Percentiles rank a stretch among this genome's conserved stretches.
These are phyloP conservation scores for Hestina assimilis DNA, from an alignment of 1,140 invertebrate genomes.

Conservation along the genomic window DNA sequence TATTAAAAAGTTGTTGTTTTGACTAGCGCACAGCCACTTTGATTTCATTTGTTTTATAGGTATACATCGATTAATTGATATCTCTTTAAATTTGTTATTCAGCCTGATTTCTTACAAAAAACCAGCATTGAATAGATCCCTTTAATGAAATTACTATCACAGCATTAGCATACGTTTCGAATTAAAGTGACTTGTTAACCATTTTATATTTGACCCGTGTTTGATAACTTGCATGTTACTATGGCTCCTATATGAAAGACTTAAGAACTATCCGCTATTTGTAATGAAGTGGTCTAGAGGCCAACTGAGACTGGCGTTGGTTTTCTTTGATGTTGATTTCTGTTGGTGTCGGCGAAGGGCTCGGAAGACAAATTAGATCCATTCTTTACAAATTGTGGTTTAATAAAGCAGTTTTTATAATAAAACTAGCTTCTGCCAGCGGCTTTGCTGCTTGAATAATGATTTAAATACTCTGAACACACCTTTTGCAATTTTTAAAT, in stretches of 20 bases:
- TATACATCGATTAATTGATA: too few relatives aligned
- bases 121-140: background rate
- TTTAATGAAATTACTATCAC: slow-evolving; percentile 10
- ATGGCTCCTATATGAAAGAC: background rate
- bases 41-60: too few relatives aligned
- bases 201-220: background rate
- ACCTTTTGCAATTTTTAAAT: too few relatives aligned
- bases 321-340: slow-evolving; percentile 21
- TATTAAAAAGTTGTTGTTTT: too few relatives aligned
- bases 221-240: background rate
- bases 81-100: slow-evolving; percentile 4
- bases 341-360: slow-evolving; percentile 11
- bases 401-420: too few relatives aligned
- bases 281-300: slow-evolving; percentile 4
- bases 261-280: background rate
- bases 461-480: too few relatives aligned
- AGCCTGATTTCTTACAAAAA: slow-evolving; percentile 1
- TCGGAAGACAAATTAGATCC: slow-evolving; percentile 19
- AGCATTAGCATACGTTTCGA: slow-evolving; percentile 14
- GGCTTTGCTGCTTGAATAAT: too few relatives aligned
- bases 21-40: too few relatives aligned
- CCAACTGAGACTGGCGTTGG: background rate
- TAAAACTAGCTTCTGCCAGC: too few relatives aligned
- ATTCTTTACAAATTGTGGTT: slow-evolving; percentile 11
- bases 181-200: slow-evolving; percentile 6